These are phyloP conservation scores for Agapetus fuscipes DNA, from an alignment of 2,888 invertebrate species.

Conservation along the genomic window DNA sequence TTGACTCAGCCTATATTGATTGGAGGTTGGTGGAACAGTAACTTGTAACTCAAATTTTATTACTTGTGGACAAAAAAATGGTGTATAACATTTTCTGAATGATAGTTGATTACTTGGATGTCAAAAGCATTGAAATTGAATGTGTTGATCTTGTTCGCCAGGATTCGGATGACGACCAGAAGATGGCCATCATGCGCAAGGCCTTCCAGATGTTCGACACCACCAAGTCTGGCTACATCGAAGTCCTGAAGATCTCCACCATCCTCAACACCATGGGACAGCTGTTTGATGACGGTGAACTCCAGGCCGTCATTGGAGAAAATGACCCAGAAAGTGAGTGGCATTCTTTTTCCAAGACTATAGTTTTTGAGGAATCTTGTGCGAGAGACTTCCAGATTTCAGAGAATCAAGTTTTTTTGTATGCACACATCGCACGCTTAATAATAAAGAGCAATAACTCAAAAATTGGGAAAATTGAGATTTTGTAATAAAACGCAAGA, in stretches of 20 bases:
- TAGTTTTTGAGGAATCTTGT: no score
- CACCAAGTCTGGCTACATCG: constrained; percentile 84
- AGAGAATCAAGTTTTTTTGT: no score
- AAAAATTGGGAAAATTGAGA: no score
- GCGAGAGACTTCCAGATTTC: no score
- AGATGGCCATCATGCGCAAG: constrained; percentile 84
- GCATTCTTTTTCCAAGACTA: no score
- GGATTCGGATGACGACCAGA: constrained; percentile 64
- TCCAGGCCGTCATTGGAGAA: constrained; percentile 80
- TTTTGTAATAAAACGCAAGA: no score
- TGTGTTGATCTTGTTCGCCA: constrained; percentile 21
- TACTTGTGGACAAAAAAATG: no score
- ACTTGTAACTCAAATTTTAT: no score
- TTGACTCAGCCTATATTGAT: no score
- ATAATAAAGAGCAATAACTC: no score
- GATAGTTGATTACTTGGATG: neutral
- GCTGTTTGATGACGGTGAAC: constrained; percentile 83
- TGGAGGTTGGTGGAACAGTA: no score
- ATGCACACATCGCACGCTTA: no score
- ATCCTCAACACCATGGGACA: constrained; percentile 93
- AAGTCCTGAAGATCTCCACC: constrained; percentile 82
- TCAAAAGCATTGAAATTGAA: neutral
- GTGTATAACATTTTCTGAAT: neutral
- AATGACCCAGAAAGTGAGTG: constrained; percentile 73
- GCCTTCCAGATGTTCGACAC: constrained; percentile 97